Percentiles rank a stretch among this genome's conserved stretches.
Conservation (phyloP, 2,113 vertebrate genomes). For the Solea senegalensis region DNA sequence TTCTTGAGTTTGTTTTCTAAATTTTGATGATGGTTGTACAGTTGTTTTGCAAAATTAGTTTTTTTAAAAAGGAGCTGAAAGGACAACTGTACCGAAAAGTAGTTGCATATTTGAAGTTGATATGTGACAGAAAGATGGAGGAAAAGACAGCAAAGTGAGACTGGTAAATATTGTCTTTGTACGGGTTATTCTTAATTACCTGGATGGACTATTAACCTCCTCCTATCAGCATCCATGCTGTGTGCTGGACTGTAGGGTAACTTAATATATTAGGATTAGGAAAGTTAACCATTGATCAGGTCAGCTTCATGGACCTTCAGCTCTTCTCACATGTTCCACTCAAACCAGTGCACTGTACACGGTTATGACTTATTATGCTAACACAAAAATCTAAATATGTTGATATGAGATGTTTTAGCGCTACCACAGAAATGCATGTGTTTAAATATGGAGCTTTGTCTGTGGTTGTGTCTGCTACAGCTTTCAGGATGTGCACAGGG, state of each 20-base stretch:
- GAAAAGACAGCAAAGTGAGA: neutral
- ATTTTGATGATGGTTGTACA: neutral
- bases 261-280: conserved; percentile 21
- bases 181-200: conserved; percentile 22
- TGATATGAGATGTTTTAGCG: conserved; percentile 2
- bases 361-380: conserved; percentile 14
- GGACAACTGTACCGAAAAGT: neutral
- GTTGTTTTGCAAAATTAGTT: neutral
- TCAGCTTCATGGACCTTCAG: conserved; percentile 37
- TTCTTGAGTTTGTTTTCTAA: conserved; percentile 8
- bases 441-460: conserved; percentile 45
- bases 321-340: neutral
- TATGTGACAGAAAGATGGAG: conserved; percentile 1
- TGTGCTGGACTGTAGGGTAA: conserved; percentile 4
- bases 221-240: conserved; percentile 28
- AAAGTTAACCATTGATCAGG: conserved; percentile 68
- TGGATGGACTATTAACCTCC: conserved; percentile 9
- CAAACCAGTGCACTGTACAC: conserved; percentile 5
- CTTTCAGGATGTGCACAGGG: conserved; percentile 30
- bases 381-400: neutral
- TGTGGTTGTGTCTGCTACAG: conserved; percentile 26
- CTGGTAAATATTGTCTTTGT: conserved; percentile 19
- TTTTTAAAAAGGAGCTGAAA: conserved; percentile 3
- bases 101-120: neutral
- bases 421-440: conserved; percentile 8